Evolutionary conservation across 30 jellyfish, hydroid and myxozoan species (phyloP), one percentile per base, ranked within the genome.

Genomic region (Nemopilema nomurai): DNA sequence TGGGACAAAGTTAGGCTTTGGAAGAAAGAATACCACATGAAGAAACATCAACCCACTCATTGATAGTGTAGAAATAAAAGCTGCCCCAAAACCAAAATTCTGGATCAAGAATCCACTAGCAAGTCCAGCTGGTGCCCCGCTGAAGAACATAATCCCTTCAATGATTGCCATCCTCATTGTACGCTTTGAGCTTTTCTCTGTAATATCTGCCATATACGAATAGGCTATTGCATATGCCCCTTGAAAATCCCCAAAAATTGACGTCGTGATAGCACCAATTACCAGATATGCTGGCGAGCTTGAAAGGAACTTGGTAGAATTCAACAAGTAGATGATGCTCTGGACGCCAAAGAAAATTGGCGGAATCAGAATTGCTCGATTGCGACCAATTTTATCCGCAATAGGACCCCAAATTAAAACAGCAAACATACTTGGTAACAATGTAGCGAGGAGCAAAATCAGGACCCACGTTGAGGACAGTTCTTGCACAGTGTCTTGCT

Each of bases 361-460:
- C 1, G 90, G 96, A 17, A 90, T 49, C 62, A 78, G 23, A 79
- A 90, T 89, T 20, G 91, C 97, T 33, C 89, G 87, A 52, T 81
- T 71, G 63, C 97, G 63, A 3, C 99, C 99, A 31, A 94, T 86
- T 7, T 69, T 86, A 77, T 94, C 99, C 0, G 97, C 93, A 30
- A 90, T 69, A 29, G 99, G 97, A 1, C 99, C 99, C 97, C 97
- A 86, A 28, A 94, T 75, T 13, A 94, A 88, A 24, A 90, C 96
- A 17, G 99, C 85, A 23, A 94, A 76, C 83, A 94, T 71, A 51
- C 96, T 77, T 17, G 97, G 97, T 8, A 89, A 80, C 25, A 86
- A 82, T 1, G 96, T 77, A 1, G 93, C 76, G 16, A 92, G 18
- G 23, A 90, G 74, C 16, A 94, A 30, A 41, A 74, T 74, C 51